Conservation (phyloP, 2,113 vertebrate species). For the Thunnus maccoyii region DNA sequence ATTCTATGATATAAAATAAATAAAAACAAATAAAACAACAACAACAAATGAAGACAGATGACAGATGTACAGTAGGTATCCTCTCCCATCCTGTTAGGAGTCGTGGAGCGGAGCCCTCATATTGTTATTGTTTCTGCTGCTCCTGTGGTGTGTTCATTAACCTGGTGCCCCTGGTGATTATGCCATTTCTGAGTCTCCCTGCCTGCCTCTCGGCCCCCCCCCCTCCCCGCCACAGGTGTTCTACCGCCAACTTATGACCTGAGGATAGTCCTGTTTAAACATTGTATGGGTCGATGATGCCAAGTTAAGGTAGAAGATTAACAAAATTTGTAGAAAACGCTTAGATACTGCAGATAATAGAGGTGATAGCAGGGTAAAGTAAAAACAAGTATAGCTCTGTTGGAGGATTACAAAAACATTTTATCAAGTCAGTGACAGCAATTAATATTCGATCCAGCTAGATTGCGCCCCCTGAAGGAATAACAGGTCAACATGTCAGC, state of each 20-base stretch:
- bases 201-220: neutral
- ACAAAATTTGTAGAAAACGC: neutral
- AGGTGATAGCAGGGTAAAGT: neutral
- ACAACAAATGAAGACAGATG: neutral
- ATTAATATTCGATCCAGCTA: neutral
- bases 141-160: slow-evolving; percentile 62
- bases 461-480: too few relatives aligned
- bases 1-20: too few relatives aligned
- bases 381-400: neutral
- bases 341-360: neutral
- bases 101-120: slow-evolving; percentile 33
- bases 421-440: neutral
- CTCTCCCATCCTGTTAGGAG: slow-evolving; percentile 2
- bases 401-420: neutral
- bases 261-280: neutral
- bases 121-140: slow-evolving; percentile 57
- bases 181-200: slow-evolving; percentile 10
- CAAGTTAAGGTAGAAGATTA: neutral
- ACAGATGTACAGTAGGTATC: neutral
- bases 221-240: neutral
- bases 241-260: slow-evolving; percentile 12
- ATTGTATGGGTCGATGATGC: neutral
- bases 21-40: neutral
- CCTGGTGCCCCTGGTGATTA: slow-evolving; percentile 29
- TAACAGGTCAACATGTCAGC: neutral